Base-by-base conservation (phyloP, 1,140 invertebrate species). In the Macrostomum lignano region DNA sequence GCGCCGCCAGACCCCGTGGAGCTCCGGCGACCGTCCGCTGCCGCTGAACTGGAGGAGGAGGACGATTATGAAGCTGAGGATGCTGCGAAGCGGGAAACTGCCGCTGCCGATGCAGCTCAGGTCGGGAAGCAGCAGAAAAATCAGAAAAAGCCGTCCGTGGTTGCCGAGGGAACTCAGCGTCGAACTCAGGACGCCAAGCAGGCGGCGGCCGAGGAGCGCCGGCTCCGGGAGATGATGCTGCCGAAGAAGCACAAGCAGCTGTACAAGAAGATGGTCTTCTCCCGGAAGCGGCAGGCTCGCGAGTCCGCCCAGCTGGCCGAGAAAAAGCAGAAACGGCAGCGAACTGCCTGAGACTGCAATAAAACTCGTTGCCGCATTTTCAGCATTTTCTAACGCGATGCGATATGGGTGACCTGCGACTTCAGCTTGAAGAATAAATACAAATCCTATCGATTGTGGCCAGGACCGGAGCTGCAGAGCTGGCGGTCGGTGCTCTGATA, bases 211-310 rank as follows among this genome's bases (percentile, higher is more conserved):
- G 11, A 77, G 82, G 0, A 66, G 65, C 42, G 58, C 63, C 28
- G 75, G 74, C 60, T 96, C 15, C 66, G 77, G 20, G 81, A 86
- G 42, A 81, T 86, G 63, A 81, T 91, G 70, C 75, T 96, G 9
- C 72, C 74, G 17, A 88, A 84, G 48, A 88, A 88, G 44, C 72
- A 88, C 48, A 69, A 70, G 38, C 70, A 76, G 41, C 59, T 94
- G 1, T 94, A 91, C 54, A 73, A 77, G 41, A 74, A 76, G 47
- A 88, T 93, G 66, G 79, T 78, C 65, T 67, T 72, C 38, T 70
- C 74, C 15, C 65, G 69, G 42, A 69, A 72, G 43, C 66, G 75
- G 39, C 67, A 73, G 31, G 67, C 68, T 21, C 77, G 74, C 50
- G 77, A 86, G 60, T 7, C 26, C 7, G 19, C 24, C 22, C 14